Percentiles rank a stretch among this genome's conserved stretches.
Conservation (phyloP, 2,797 vertebrate genomes). For the Sebastes ruberrimus region DNA sequence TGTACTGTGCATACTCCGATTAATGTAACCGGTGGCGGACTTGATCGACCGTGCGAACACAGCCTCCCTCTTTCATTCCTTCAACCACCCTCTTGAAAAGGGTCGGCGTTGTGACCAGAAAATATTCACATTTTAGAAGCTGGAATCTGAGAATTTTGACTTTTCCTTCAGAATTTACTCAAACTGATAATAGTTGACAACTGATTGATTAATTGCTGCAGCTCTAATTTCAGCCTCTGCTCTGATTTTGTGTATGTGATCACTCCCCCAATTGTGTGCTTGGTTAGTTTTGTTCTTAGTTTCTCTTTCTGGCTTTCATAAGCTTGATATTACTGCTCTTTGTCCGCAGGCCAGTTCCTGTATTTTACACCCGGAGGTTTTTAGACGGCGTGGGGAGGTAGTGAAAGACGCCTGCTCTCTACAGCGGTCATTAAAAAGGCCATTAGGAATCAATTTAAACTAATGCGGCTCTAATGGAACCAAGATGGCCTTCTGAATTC, state of each 20-base stretch:
- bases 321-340: constrained; percentile 1
- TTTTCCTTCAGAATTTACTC: no score
- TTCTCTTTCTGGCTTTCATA: constrained; percentile 6
- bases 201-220: no score
- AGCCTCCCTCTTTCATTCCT: no score
- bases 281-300: neutral
- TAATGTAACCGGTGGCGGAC: no score
- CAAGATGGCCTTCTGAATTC: constrained; percentile 62
- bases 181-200: no score
- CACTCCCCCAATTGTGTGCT: neutral
- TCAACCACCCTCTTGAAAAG: no score
- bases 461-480: constrained; percentile 75
- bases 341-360: constrained; percentile 1
- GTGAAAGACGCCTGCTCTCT: constrained; percentile 46
- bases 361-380: constrained; percentile 20
- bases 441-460: constrained; percentile 78
- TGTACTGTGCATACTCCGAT: no score
- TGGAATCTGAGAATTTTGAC: no score
- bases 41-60: no score
- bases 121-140: no score
- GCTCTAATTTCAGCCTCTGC: no score
- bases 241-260: neutral
- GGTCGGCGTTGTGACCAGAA: no score
- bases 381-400: constrained; percentile 15
- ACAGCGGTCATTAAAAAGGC: constrained; percentile 68